Base-by-base conservation (phyloP, 2,113 vertebrate species). In the Nerophis lumbriciformis region DNA sequence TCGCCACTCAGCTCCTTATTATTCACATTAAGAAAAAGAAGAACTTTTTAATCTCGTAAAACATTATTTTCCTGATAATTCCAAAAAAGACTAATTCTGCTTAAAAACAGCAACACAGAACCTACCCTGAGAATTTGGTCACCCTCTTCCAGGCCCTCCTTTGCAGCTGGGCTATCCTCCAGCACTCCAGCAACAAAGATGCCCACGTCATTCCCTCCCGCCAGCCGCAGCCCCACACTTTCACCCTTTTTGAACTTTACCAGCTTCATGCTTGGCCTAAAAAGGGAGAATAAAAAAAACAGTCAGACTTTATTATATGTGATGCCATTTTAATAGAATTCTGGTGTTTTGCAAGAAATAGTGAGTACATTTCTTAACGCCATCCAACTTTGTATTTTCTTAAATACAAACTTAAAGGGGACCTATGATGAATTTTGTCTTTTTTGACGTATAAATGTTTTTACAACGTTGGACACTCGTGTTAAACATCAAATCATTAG, bases 191-290 rank as follows among this genome's bases (percentile, higher is more conserved):
- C 97, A 55, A 99, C 97, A 76, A 99, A 99, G 85, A 99, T 99
- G 76, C 96, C 97, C 56, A 99, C 97, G 51, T 99, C 97, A 63
- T 98, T 99, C 57, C 97, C 97, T 67, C 96, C 97, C 48, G 97
- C 97, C 77, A 99, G 90, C n/a, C 96, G 92, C 82, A 99, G 89
- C 28, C 97, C 97, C 72, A 99, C 97, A 1, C 97, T 99, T 60
- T 99, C 97, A 66, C 96, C 97, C 90, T 99, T 99, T 82, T 93
- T 94, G 89, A 99, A 99, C 86, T 98, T 98, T 53, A 99, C 96
- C 82, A 99, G 90, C 83, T 99, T 99, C 96, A 99, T 98, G 88
- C 94, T 98, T 39, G 97, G 96, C 87, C 97, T 99, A 88, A 64
- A 56, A 55, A 75, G 0, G 15, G 5, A 16, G 7, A 47, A 65